Evolutionary conservation across 2,797 vertebrate species (phyloP), one percentile per base, ranked within the genome.

Genomic region (Nyctibius grandis): DNA sequence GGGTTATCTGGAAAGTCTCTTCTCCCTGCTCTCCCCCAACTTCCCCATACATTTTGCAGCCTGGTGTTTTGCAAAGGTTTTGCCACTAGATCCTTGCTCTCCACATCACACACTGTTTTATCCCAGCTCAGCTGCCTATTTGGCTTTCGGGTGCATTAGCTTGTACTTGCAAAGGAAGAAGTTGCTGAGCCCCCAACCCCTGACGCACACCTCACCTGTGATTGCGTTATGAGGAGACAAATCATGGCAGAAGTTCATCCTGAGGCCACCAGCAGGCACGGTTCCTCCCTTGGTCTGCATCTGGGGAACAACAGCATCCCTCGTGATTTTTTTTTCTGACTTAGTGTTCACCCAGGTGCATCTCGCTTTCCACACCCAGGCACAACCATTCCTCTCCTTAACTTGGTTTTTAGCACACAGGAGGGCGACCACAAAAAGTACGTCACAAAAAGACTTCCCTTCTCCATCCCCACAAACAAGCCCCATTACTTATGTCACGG

Each of bases 101-200:
- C 44, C 48, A 1, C 0, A 0, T 12, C 29, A 5, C 18, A 3
- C 20, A 0, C 0, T 1, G 9, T 4, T 44, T 47, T 12, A 19
- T 4, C 42, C 34, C 69, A 67, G 64, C 61, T 50, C 81, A 33
- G 76, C 34, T 38, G 33, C 54, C 50, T 33, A 2, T 31, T 8
- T 14, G 65, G 29, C 45, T 54, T 60, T 36, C 1, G 3, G 36
- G 60, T 40, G n/a, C n/a, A 2, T 50, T 21, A 13, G 5, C 4
- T 56, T 1, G 0, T 4, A 0, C 33, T 54, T 3, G 2, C 4
- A 5, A 26, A 47, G 76, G 45, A 26, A 31, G 70, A 51, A 19
- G 23, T 1, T 22, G 57, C 51, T 65, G 69, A 65, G 42, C 42
- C 23, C 54, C 57, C 79, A 40, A 4, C 44, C 70, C 68, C 54